Conservation (phyloP, 2,888 invertebrate genomes). For the Leistus spinibarbis region DNA sequence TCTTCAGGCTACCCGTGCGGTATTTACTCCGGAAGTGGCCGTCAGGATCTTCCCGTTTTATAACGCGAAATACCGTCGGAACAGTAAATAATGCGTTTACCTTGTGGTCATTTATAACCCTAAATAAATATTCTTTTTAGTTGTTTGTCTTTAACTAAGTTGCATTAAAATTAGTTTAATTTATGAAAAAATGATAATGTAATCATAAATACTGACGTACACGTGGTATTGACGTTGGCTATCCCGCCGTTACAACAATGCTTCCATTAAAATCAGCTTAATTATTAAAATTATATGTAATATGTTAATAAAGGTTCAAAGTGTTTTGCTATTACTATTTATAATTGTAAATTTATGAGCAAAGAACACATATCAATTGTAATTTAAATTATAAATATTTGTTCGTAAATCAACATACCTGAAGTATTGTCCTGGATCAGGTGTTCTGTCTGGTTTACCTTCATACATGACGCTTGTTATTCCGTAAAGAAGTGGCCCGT, state of each 20-base stretch:
- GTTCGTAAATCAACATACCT: conserved; percentile 60
- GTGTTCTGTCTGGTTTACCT: conserved; percentile 94
- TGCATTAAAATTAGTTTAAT: background rate
- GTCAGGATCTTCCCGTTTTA: conserved; percentile 81
- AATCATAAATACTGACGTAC: background rate
- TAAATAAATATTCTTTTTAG: conserved; percentile 48
- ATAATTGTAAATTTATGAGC: background rate
- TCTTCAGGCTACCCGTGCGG: conserved; percentile 70
- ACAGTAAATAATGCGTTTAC: conserved; percentile 88
- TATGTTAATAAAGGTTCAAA: conserved; percentile 1
- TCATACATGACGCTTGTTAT: conserved; percentile 85
- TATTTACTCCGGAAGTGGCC: conserved; percentile 68
- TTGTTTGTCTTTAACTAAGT: background rate
- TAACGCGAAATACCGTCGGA: conserved; percentile 87
- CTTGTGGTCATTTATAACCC: conserved; percentile 85
- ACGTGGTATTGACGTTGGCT: background rate
- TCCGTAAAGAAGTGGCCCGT: conserved; percentile 84
- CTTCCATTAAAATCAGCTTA: background rate
- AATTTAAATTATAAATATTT: background rate
- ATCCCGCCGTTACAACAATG: background rate
- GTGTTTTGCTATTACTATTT: background rate
- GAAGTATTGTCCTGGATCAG: conserved; percentile 91
- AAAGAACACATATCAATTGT: background rate
- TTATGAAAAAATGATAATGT: background rate
- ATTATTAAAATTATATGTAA: background rate